A percentile compares a stretch with the other conserved stretches of the same genome.
These are phyloP conservation scores for Silurus aristotelis DNA, from an alignment of 2,797 vertebrate species.

Conservation along the genomic window DNA sequence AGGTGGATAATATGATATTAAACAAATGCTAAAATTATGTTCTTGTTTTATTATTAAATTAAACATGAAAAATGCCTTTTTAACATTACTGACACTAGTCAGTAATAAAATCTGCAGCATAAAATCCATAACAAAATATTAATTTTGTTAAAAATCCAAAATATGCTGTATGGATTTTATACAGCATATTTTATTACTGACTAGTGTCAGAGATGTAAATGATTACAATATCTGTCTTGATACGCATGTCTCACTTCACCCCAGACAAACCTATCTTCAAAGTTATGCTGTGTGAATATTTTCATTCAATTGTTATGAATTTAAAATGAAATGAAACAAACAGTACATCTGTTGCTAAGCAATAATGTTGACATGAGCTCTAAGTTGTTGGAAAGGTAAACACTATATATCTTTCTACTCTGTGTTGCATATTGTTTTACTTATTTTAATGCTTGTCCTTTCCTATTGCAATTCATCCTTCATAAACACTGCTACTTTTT, in stretches of 20 bases:
- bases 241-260: neutral
- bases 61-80: neutral
- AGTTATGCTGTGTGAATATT: neutral
- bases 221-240: neutral
- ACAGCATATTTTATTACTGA: neutral
- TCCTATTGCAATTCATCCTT: neutral
- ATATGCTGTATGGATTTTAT: neutral
- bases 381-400: neutral
- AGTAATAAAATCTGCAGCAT: neutral
- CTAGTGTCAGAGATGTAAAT: neutral
- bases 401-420: neutral
- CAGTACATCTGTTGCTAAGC: neutral
- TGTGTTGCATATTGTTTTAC: neutral
- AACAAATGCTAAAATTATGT: too few relatives aligned
- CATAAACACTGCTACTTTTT: neutral
- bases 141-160: neutral
- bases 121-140: neutral
- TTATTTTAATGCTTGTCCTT: neutral
- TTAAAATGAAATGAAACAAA: neutral
- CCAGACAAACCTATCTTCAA: neutral
- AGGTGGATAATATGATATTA: neutral
- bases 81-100: neutral
- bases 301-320: neutral
- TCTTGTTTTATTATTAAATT: neutral
- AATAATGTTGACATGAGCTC: neutral